phyloP scores from a whole-genome alignment of 1,140 invertebrate species.

The Hestina assimilis region DNA sequence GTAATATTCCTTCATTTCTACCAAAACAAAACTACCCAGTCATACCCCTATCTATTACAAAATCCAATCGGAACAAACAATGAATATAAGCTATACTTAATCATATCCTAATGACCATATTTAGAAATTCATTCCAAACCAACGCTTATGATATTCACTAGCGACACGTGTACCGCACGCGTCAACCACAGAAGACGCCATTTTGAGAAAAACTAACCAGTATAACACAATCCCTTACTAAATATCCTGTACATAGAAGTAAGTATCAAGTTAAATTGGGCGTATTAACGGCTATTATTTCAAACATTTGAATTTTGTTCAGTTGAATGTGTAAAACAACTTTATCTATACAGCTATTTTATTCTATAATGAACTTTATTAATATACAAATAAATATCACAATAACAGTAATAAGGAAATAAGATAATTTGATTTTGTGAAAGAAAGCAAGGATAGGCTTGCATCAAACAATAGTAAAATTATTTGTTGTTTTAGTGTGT shows the following conservation, averaged over 20 bases:
- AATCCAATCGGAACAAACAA: slow-evolving; percentile 57
- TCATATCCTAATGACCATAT: slow-evolving; percentile 69
- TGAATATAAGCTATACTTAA: slow-evolving; percentile 48
- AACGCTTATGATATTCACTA: slow-evolving; percentile 62
- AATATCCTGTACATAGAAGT: not conserved
- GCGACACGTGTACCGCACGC: slow-evolving; percentile 62
- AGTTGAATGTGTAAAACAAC: slow-evolving; percentile 15
- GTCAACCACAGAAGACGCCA: slow-evolving; percentile 40
- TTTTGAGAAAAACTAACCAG: slow-evolving; percentile 45
- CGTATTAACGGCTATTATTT: slow-evolving; percentile 57
- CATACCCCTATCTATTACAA: slow-evolving; percentile 63
- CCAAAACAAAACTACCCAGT: slow-evolving; percentile 21
- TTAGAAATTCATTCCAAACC: slow-evolving; percentile 66
- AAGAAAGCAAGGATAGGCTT: slow-evolving; percentile 45
- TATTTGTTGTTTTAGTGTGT: slow-evolving; percentile 39
- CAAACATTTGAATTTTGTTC: slow-evolving; percentile 60
- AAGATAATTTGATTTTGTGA: slow-evolving; percentile 36
- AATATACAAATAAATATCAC: slow-evolving; percentile 21
- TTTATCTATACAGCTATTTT: slow-evolving; percentile 3
- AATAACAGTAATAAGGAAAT: not conserved
- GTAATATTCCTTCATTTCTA: not conserved
- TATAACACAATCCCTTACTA: slow-evolving; percentile 21
- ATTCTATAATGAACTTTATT: slow-evolving; percentile 23
- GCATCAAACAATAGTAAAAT: slow-evolving; percentile 43
- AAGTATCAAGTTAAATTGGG: slow-evolving; percentile 31